Evolutionary conservation across 2,113 vertebrate genomes (phyloP).

Genomic region (Panthera tigris): DNA sequence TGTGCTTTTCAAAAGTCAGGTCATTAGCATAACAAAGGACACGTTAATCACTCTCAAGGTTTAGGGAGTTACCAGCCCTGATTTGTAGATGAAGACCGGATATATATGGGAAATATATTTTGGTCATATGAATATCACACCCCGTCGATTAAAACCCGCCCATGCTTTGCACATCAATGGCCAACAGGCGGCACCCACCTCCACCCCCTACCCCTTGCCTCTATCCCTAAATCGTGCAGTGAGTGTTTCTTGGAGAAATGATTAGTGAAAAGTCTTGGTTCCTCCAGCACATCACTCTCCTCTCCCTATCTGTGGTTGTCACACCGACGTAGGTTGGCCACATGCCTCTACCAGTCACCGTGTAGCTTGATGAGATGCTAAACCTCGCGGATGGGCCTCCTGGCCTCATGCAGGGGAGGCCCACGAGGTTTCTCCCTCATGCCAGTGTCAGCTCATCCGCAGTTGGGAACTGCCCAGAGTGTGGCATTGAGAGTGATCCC

Average conservation of each 20-base stretch:
- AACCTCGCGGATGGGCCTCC: too few species aligned
- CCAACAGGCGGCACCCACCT: background rate
- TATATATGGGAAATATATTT: background rate
- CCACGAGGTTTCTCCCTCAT: background rate
- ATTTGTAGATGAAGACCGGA: too few species aligned
- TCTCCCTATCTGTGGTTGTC: background rate
- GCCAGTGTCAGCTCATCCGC: background rate
- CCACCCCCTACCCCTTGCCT: accelerated
- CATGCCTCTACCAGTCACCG: background rate
- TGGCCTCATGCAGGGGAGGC: background rate
- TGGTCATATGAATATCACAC: background rate
- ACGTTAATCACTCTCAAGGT: background rate
- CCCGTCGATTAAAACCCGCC: background rate
- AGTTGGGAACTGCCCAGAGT: background rate
- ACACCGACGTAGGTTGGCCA: background rate
- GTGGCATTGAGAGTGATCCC: background rate
- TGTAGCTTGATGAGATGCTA: background rate
- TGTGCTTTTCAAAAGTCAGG: background rate
- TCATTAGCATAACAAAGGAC: background rate
- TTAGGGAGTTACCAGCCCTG: background rate
- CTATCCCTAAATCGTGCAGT: background rate
- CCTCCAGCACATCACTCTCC: background rate
- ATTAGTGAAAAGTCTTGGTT: background rate
- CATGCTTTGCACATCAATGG: background rate
- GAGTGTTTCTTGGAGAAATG: background rate